Conservation (phyloP, 2,113 vertebrate genomes). For the Erythrocercus mccallii region DNA sequence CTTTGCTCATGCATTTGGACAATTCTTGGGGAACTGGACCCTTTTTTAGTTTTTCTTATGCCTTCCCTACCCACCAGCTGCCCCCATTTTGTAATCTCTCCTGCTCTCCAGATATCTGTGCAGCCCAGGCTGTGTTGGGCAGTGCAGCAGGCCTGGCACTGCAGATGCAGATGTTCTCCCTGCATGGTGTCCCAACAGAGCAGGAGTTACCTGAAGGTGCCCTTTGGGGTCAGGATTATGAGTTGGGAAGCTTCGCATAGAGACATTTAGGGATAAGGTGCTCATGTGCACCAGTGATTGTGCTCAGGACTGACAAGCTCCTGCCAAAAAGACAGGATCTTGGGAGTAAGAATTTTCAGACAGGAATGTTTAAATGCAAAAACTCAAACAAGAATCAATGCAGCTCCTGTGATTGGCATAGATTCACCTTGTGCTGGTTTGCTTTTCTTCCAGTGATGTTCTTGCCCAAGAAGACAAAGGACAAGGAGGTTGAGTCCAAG, state of each 20-base stretch:
- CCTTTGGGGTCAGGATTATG: not conserved
- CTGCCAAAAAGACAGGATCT: not conserved
- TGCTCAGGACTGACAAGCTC: not conserved
- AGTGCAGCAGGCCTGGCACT: not conserved
- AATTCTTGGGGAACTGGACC: not conserved
- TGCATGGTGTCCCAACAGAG: not conserved
- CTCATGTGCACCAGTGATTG: not conserved
- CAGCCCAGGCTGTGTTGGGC: not conserved
- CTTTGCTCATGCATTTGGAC: not conserved
- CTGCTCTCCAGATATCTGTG: not conserved
- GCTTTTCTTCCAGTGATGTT: slow-evolving; percentile 87
- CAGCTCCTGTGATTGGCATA: not conserved
- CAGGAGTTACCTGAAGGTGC: not conserved
- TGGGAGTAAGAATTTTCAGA: not conserved
- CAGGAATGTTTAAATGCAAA: not conserved
- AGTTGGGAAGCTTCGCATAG: not conserved
- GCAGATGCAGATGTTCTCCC: not conserved
- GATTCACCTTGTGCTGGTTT: not conserved
- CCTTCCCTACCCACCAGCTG: not conserved
- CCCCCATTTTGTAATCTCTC: not conserved
- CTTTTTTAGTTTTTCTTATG: not conserved
- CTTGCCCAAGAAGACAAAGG: slow-evolving; percentile 95
- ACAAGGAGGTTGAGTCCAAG: slow-evolving; percentile 93
- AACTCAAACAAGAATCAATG: not conserved
- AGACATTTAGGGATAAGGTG: too few species aligned